A percentile compares a stretch with the other conserved stretches of the same genome.
These are phyloP conservation scores for Aleiodes sp. DNA, from an alignment of 1,140 invertebrate species.

Conservation along the genomic window DNA sequence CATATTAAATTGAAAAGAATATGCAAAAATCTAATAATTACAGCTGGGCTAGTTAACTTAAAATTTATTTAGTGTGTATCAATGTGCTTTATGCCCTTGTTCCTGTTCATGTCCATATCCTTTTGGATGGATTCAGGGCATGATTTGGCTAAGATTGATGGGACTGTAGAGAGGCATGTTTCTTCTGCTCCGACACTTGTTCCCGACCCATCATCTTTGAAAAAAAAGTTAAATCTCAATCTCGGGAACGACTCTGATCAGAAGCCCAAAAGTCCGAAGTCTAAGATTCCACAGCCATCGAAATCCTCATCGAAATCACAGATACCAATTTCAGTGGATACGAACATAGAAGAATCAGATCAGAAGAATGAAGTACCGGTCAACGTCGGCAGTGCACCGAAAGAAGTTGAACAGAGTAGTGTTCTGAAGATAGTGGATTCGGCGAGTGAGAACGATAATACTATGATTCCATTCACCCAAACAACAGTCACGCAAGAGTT, in stretches of 20 bases:
- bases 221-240: conserved; percentile 57
- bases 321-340: conserved; percentile 29
- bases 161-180: conserved; percentile 66
- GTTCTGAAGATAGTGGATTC: conserved; percentile 22
- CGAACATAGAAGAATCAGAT: conserved; percentile 34
- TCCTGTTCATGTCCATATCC: conserved; percentile 66
- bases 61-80: conserved; percentile 64
- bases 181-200: conserved; percentile 62
- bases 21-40: conserved; percentile 34
- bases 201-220: conserved; percentile 52
- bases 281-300: conserved; percentile 41
- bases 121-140: conserved; percentile 67
- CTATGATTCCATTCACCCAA: too few relatives aligned
- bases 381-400: conserved; percentile 53
- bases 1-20: conserved; percentile 5
- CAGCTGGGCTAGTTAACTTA: conserved; percentile 57
- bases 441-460: too few relatives aligned
- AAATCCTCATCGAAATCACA: conserved; percentile 22
- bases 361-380: conserved; percentile 64
- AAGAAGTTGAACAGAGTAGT: conserved; percentile 16
- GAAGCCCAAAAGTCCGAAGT: conserved; percentile 36
- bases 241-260: conserved; percentile 46
- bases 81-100: conserved; percentile 67
- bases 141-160: conserved; percentile 66
- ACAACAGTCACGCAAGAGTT: too few relatives aligned